Conservation (phyloP, 2,113 vertebrate genomes). For the Lycaon pictus region DNA sequence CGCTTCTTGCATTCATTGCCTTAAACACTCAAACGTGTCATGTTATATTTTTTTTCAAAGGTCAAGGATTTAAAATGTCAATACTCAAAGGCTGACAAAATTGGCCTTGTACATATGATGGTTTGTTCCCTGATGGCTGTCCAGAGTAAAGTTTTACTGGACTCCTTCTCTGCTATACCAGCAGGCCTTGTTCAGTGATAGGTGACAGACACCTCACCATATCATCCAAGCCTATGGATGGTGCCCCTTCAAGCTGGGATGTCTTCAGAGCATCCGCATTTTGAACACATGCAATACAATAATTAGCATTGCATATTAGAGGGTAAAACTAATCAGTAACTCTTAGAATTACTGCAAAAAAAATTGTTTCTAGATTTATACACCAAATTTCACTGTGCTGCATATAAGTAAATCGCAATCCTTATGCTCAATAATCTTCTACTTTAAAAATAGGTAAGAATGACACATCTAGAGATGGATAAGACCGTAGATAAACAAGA, state of each 20-base stretch:
- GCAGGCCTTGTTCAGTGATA: neutral
- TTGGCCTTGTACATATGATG: neutral
- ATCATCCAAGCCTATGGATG: neutral
- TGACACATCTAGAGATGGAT: slow-evolving; percentile 54
- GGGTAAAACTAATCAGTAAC: neutral
- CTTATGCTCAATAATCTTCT: slow-evolving; percentile 39
- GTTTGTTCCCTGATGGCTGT: neutral
- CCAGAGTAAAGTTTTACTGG: neutral
- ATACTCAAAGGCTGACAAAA: neutral
- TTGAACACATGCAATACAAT: neutral
- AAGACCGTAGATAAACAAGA: slow-evolving; percentile 50
- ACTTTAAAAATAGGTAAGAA: slow-evolving; percentile 51
- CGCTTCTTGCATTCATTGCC: neutral
- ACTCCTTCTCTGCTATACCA: too few relatives aligned
- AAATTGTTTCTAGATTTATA: neutral
- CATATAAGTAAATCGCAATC: neutral
- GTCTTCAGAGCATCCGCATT: neutral
- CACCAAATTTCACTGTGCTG: neutral
- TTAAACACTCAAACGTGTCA: neutral
- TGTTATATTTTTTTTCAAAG: neutral
- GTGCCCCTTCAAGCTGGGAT: neutral
- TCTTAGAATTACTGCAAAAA: neutral
- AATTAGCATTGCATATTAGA: neutral
- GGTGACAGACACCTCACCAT: neutral
- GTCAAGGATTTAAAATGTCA: neutral